These are phyloP conservation scores for Poecile atricapillus DNA, from an alignment of 2,113 vertebrate genomes.

Conservation along the genomic window DNA sequence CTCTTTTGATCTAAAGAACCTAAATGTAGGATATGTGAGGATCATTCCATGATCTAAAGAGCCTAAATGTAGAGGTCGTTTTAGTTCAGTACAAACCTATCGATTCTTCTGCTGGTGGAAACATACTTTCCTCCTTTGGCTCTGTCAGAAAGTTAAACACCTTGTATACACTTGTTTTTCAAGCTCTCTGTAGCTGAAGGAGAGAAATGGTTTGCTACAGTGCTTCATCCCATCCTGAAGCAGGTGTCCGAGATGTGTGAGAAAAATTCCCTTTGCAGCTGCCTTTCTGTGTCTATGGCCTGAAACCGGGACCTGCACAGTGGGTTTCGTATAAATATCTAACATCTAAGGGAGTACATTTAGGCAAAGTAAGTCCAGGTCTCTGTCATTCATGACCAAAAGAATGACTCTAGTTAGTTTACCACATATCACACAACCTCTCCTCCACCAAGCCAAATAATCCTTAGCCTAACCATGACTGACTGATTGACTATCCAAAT, in stretches of 20 bases:
- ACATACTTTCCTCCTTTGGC: background rate
- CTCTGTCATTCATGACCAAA: background rate
- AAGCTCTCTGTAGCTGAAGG: background rate
- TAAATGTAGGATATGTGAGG: background rate
- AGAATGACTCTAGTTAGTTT: background rate
- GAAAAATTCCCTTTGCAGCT: background rate
- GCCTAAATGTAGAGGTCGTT: background rate
- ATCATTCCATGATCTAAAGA: background rate
- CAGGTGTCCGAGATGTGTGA: background rate
- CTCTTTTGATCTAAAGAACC: background rate
- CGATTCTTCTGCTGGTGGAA: background rate
- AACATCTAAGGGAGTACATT: background rate
- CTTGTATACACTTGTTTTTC: background rate
- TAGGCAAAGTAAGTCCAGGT: background rate
- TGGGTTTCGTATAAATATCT: background rate
- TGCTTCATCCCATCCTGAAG: background rate
- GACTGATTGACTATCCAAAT: background rate
- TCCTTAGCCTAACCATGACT: background rate
- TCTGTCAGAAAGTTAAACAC: background rate
- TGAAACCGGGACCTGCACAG: background rate
- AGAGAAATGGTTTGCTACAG: background rate
- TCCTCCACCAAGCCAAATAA: background rate
- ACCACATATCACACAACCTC: background rate
- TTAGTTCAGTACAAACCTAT: background rate
- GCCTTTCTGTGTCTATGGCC: background rate